A percentile compares a stretch with the other conserved stretches of the same genome.
Evolutionary conservation across 2,888 invertebrate genomes (phyloP).

Genomic region (Acanthococcus lagerstroemiae): DNA sequence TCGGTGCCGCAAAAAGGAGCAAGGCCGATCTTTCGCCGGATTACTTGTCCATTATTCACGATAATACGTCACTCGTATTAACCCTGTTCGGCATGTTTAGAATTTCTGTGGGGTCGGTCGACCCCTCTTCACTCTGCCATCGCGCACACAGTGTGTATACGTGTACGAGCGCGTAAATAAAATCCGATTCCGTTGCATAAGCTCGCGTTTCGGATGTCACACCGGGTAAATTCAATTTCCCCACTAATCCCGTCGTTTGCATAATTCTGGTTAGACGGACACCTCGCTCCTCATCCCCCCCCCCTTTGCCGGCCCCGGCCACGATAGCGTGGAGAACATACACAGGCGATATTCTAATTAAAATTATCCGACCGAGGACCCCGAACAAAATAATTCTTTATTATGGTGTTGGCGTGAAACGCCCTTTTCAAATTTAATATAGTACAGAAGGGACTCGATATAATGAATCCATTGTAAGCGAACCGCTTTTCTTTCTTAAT

Average conservation of each 20-base stretch:
- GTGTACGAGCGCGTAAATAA: background rate
- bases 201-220: slow-evolving; percentile 1
- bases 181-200: slow-evolving; percentile 23
- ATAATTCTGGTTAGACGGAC: slow-evolving; percentile 24
- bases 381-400: slow-evolving; percentile 19
- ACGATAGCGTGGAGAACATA: background rate
- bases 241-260: slow-evolving; percentile 24
- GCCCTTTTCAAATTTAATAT: slow-evolving; percentile 22
- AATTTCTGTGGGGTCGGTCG: background rate
- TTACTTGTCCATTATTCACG: slow-evolving; percentile 24
- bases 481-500: background rate
- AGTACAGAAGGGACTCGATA: background rate
- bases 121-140: background rate
- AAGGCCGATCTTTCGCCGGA: slow-evolving; percentile 12
- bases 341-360: slow-evolving; percentile 24
- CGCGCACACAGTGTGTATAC: too few species aligned
- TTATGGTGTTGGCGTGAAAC: background rate
- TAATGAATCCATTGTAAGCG: background rate
- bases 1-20: too few species aligned
- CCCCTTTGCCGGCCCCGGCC: too few species aligned
- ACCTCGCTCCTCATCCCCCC: background rate
- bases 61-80: slow-evolving; percentile 20
- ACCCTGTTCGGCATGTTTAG: slow-evolving; percentile 22
- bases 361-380: slow-evolving; percentile 10
- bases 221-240: slow-evolving; percentile 21